A percentile compares a stretch with the other conserved stretches of the same genome.
These are phyloP conservation scores for Gavia stellata DNA, from an alignment of 2,113 vertebrate species.

Conservation along the genomic window DNA sequence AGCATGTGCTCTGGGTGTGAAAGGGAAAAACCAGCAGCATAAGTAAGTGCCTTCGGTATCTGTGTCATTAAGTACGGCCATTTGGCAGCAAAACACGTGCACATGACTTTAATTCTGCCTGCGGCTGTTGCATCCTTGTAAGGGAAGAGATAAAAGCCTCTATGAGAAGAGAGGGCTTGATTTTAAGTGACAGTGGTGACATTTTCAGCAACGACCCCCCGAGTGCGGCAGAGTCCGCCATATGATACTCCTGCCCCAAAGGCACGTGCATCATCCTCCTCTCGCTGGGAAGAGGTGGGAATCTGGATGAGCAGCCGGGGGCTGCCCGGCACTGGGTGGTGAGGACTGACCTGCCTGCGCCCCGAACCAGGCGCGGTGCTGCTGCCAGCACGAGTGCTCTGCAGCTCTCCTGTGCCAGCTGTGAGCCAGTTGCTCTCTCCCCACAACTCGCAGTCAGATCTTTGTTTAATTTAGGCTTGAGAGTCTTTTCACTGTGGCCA, in stretches of 20 bases:
- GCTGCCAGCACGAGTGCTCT: not conserved
- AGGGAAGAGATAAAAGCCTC: not conserved
- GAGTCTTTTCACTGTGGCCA: not conserved
- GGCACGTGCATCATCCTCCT: not conserved
- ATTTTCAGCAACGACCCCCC: not conserved
- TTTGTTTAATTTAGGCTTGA: not conserved
- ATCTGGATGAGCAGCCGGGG: not conserved
- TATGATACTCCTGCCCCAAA: not conserved
- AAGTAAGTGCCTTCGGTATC: not conserved
- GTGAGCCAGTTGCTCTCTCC: rapidly evolving
- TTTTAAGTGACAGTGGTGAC: constrained; percentile 26
- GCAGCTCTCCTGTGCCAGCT: not conserved
- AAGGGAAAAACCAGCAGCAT: not conserved
- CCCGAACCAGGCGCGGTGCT: rapidly evolving
- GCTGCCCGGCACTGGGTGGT: not conserved
- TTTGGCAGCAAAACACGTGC: not conserved
- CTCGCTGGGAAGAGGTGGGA: not conserved
- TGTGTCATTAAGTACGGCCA: not conserved
- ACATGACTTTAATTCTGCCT: not conserved
- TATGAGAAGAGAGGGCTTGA: not conserved
- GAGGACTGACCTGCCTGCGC: rapidly evolving
- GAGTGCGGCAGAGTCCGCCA: not conserved
- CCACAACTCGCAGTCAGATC: rapidly evolving
- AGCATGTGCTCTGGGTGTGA: constrained; percentile 18
- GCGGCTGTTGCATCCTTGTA: not conserved